Conservation (phyloP, 92 coral and sea anemone species). For the Umimayanthus kanabou region DNA sequence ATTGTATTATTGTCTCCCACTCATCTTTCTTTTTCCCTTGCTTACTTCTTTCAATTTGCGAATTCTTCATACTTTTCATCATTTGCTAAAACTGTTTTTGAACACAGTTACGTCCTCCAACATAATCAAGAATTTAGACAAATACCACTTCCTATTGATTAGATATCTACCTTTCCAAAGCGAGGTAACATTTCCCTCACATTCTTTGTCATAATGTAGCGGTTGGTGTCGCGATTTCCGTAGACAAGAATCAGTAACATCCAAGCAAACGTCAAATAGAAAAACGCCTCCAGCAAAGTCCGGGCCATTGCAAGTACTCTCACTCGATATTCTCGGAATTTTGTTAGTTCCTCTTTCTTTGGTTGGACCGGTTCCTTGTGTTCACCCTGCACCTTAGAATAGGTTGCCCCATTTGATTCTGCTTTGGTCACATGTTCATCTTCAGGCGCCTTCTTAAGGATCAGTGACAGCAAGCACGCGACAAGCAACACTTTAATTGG, state of each 20-base stretch:
- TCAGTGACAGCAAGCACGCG: slow-evolving; percentile 77
- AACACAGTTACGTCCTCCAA: too few relatives aligned
- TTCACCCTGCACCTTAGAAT: slow-evolving; percentile 51
- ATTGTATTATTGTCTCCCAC: too few relatives aligned
- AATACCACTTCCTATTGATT: not conserved
- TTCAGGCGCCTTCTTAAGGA: slow-evolving; percentile 91
- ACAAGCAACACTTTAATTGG: slow-evolving; percentile 88
- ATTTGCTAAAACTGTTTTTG: too few relatives aligned
- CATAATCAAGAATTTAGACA: not conserved
- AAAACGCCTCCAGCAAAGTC: slow-evolving; percentile 67
- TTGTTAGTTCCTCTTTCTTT: slow-evolving; percentile 63
- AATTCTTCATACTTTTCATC: not conserved
- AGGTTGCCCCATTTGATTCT: slow-evolving; percentile 34
- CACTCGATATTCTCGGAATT: slow-evolving; percentile 76
- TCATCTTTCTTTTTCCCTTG: not conserved
- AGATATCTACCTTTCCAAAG: slow-evolving; percentile 63
- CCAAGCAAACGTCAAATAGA: slow-evolving; percentile 82
- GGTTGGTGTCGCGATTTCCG: slow-evolving; percentile 74
- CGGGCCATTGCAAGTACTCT: slow-evolving; percentile 85
- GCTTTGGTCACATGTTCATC: slow-evolving; percentile 54
- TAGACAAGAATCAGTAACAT: slow-evolving; percentile 78
- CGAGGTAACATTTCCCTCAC: slow-evolving; percentile 60
- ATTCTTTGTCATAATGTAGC: slow-evolving; percentile 76
- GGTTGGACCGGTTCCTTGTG: slow-evolving; percentile 55
- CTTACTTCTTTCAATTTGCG: not conserved